Percentiles rank a stretch among this genome's conserved stretches.
These are phyloP conservation scores for Crocuta crocuta DNA, from an alignment of 2,113 vertebrate species.

Conservation along the genomic window DNA sequence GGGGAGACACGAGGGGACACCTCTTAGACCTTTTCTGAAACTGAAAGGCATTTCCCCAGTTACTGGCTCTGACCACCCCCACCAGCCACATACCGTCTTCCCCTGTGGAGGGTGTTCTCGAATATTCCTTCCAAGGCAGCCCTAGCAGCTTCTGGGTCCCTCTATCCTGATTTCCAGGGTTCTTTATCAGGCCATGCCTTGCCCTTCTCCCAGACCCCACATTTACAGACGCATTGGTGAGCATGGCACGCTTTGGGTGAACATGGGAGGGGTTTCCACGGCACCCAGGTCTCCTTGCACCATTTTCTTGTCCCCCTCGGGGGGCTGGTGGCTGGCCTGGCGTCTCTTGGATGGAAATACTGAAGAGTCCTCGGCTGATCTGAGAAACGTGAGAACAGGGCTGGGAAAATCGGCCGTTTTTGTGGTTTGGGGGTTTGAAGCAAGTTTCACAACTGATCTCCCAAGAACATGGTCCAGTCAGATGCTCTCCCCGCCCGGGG, in stretches of 20 bases:
- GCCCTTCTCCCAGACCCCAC: background rate
- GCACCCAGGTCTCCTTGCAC: background rate
- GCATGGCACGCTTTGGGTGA: background rate
- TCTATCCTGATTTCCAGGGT: background rate
- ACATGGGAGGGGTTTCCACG: fast-evolving
- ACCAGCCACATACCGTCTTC: background rate
- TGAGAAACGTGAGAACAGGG: slow-evolving; percentile 87
- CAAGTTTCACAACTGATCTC: slow-evolving; percentile 90
- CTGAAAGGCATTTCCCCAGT: background rate
- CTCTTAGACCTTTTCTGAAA: background rate
- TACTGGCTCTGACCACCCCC: background rate
- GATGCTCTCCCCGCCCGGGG: slow-evolving; percentile 80
- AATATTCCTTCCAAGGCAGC: background rate
- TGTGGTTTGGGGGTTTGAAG: slow-evolving; percentile 90
- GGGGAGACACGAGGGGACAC: fast-evolving
- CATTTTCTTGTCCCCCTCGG: background rate
- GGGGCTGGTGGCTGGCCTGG: background rate
- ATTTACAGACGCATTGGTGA: background rate
- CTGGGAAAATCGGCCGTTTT: slow-evolving; percentile 90
- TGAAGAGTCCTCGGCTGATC: slow-evolving; percentile 85
- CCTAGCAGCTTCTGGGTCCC: background rate
- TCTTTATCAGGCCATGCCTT: background rate
- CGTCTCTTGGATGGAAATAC: slow-evolving; percentile 77
- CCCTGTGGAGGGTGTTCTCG: background rate
- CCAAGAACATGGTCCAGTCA: slow-evolving; percentile 87